Percentiles rank a stretch among this genome's conserved stretches.
Evolutionary conservation across 2,888 invertebrate genomes (phyloP).

Genomic region (Lasioglossum calceatum): DNA sequence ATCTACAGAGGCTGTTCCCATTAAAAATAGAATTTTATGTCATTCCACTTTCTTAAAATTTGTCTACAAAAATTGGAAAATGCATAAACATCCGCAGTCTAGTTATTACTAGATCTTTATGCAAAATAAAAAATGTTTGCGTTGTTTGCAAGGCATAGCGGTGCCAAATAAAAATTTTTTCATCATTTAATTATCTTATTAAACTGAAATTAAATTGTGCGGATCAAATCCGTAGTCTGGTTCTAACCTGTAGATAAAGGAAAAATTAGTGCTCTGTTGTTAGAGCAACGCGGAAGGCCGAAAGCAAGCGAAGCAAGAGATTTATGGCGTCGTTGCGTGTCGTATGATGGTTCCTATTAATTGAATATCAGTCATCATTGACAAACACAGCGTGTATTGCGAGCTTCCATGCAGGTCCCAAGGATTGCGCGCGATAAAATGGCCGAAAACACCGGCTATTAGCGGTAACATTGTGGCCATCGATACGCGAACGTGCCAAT

Average conservation of each 20-base stretch:
- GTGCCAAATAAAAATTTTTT: too few species aligned
- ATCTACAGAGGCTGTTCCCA: too few species aligned
- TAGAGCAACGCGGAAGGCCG: not conserved
- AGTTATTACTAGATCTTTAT: too few species aligned
- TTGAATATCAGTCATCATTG: slow-evolving; percentile 46
- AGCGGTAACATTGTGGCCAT: slow-evolving; percentile 37
- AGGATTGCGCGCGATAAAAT: not conserved
- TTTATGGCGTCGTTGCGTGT: not conserved
- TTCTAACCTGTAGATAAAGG: not conserved
- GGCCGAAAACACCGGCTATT: slow-evolving; percentile 48
- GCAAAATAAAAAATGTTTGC: too few species aligned
- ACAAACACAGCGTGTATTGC: slow-evolving; percentile 8
- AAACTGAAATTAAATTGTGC: too few species aligned
- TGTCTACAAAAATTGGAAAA: too few species aligned
- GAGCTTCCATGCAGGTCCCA: not conserved
- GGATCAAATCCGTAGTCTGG: too few species aligned
- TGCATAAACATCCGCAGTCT: too few species aligned
- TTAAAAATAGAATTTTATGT: too few species aligned
- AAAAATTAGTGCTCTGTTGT: not conserved
- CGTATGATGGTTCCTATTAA: slow-evolving; percentile 21
- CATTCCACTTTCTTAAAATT: too few species aligned
- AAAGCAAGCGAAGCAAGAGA: not conserved
- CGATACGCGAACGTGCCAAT: slow-evolving; percentile 39
- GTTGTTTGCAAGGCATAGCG: too few species aligned
- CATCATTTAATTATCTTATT: too few species aligned